Base-by-base conservation (phyloP, 2,113 vertebrate genomes). In the Regulus satrapa region DNA sequence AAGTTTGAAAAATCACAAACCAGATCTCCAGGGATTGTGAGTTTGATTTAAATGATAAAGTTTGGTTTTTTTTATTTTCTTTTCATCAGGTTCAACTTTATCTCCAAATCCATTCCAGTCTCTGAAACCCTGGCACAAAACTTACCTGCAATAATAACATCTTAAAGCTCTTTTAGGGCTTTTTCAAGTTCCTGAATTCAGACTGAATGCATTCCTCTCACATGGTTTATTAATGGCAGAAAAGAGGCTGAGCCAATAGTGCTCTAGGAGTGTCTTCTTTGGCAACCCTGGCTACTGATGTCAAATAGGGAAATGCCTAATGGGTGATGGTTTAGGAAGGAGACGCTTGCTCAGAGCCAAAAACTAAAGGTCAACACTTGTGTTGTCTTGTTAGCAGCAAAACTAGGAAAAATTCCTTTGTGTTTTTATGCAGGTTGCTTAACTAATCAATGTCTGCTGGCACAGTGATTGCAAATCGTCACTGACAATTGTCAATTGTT, bases 361-460 rank as follows among this genome's bases (percentile, higher is more conserved):
- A 86, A 94, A 78, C 43, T 45, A 78, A 92, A 93, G 83, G 91
- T 91, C 64, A 78, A 77, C 94, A 55, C 64, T 88, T 92, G 79
- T 91, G 63, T 94, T 91, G 76, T 85, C 89, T 84, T 91, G 76
- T 78, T 88, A 95, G 76, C 80, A 91, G 76, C 40, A 87, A 81
- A 94, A 89, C n/a, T 45, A 71, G 68, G 83, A 56, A 75, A 94
- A 89, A 68, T 34, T 78, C 76, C 73, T 74, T 51, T 49, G 61
- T 84, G 48, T 75, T 94, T 90, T 92, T 71, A 84, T 63, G 48
- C 64, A 92, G 49, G 64, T 67, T 86, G 64, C 46, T 94, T 94
- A 84, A 87, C 68, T 52, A 75, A 40, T 36, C 83, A 48, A 7
- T 32, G 56, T 91, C 86, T 95, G 46, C 76, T 89, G 91, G 79